Conservation (phyloP, 2,888 invertebrate genomes). For the Metopia argyrocephala region DNA sequence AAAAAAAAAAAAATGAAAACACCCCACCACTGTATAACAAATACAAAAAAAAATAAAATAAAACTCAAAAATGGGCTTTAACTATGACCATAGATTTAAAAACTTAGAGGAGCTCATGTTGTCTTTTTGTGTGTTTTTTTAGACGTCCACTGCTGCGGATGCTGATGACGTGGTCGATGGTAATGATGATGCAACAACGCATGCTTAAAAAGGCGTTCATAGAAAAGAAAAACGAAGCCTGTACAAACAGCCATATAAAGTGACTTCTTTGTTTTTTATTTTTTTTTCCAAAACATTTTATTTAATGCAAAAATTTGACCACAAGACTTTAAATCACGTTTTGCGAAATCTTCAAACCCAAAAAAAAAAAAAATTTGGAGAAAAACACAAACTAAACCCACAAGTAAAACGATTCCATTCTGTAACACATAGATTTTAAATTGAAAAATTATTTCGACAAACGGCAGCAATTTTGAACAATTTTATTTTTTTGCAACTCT, state of each 20-base stretch:
- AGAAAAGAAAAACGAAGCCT: conserved; percentile 29
- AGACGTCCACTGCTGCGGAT: conserved; percentile 11
- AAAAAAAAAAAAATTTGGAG: neutral
- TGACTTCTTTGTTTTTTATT: conserved; percentile 45
- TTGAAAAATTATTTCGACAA: conserved; percentile 61
- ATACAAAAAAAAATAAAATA: too few species aligned
- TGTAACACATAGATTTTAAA: conserved; percentile 36
- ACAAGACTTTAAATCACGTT: conserved; percentile 61
- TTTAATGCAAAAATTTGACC: conserved; percentile 51
- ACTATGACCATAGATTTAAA: conserved; percentile 11
- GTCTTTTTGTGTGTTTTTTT: conserved; percentile 19
- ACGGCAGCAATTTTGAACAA: conserved; percentile 55
- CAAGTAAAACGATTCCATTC: neutral
- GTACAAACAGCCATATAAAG: conserved; percentile 55
- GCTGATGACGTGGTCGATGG: conserved; percentile 17
- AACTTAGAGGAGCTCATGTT: conserved; percentile 46
- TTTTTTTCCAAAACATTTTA: conserved; percentile 13
- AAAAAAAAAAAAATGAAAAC: too few species aligned
- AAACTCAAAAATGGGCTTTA: too few species aligned
- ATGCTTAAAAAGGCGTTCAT: conserved; percentile 58
- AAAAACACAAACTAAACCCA: neutral
- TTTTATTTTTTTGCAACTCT: conserved; percentile 19
- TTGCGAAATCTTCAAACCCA: conserved; percentile 14
- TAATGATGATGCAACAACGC: conserved; percentile 62
- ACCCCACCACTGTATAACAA: conserved; percentile 4